A percentile compares a stretch with the other conserved stretches of the same genome.
phyloP scores from a whole-genome alignment of 2,888 invertebrate genomes.

The Megastigmus dorsalis region DNA sequence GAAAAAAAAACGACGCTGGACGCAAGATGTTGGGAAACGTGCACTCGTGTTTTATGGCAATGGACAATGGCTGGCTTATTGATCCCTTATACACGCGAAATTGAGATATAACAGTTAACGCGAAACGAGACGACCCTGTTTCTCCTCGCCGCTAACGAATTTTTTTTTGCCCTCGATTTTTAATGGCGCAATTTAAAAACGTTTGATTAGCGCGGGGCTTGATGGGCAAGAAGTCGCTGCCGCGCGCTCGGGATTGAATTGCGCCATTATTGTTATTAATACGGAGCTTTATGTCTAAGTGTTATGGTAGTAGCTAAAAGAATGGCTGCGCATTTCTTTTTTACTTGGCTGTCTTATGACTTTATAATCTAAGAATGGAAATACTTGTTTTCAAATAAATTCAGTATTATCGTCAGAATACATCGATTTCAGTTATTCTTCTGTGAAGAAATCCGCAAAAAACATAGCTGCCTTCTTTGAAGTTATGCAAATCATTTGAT shows the following conservation, averaged over 20 bases:
- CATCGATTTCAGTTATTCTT: no score
- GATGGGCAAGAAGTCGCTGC: not conserved
- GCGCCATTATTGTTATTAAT: not conserved
- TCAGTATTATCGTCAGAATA: no score
- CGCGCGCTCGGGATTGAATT: not conserved
- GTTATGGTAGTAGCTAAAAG: no score
- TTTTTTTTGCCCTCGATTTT: conserved; percentile 5
- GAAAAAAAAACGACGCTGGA: not conserved
- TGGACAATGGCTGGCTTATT: conserved; percentile 21
- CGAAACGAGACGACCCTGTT: no score
- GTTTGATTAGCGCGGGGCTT: not conserved
- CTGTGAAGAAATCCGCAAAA: no score
- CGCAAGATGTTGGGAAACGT: not conserved
- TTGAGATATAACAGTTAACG: conserved; percentile 38
- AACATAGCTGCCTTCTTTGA: no score
- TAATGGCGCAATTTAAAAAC: conserved; percentile 8
- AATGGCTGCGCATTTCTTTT: no score
- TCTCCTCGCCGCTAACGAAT: conserved; percentile 6
- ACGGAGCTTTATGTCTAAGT: no score
- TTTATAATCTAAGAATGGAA: no score
- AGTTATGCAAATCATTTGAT: no score
- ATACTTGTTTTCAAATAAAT: no score
- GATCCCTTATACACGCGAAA: conserved; percentile 33
- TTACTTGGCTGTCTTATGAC: no score
- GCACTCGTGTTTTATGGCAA: conserved; percentile 25